Conservation (phyloP, 2,113 vertebrate genomes). For the Hiodon alosoides region DNA sequence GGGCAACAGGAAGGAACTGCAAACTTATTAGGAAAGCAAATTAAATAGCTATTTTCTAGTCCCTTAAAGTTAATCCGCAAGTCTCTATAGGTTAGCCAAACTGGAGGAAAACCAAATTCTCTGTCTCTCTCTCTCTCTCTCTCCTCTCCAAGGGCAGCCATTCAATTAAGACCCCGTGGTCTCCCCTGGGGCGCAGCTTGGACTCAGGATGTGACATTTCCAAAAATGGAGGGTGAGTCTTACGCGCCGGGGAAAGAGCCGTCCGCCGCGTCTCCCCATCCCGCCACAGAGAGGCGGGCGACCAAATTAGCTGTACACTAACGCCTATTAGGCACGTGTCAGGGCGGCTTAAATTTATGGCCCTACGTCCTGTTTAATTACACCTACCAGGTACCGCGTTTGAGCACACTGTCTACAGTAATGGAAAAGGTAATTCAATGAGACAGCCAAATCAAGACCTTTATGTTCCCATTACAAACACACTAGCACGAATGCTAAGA, state of each 20-base stretch:
- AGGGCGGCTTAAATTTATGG: slow-evolving; percentile 9
- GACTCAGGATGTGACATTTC: neutral
- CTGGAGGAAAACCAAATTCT: neutral
- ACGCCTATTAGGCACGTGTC: slow-evolving; percentile 20
- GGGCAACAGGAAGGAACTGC: neutral
- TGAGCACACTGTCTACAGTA: slow-evolving; percentile 5
- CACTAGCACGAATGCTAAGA: neutral
- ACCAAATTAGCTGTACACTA: slow-evolving; percentile 13
- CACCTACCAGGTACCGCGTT: slow-evolving; percentile 3
- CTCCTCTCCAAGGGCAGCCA: neutral
- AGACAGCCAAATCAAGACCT: slow-evolving; percentile 1
- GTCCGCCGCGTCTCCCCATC: neutral
- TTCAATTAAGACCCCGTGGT: neutral
- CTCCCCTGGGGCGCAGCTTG: neutral
- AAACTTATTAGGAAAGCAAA: neutral
- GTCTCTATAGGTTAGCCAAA: neutral
- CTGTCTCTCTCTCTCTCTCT: neutral
- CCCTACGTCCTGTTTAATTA: slow-evolving; percentile 19
- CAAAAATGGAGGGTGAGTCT: neutral
- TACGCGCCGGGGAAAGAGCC: neutral
- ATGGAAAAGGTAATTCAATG: slow-evolving; percentile 20
- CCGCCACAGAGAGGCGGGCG: neutral
- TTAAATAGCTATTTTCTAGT: neutral
- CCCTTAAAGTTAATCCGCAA: neutral
- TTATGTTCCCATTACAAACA: slow-evolving; percentile 6